A percentile compares a stretch with the other conserved stretches of the same genome.
These are phyloP conservation scores for Drosophila bifasciata DNA, from an alignment of 1,140 invertebrate genomes.

Conservation along the genomic window DNA sequence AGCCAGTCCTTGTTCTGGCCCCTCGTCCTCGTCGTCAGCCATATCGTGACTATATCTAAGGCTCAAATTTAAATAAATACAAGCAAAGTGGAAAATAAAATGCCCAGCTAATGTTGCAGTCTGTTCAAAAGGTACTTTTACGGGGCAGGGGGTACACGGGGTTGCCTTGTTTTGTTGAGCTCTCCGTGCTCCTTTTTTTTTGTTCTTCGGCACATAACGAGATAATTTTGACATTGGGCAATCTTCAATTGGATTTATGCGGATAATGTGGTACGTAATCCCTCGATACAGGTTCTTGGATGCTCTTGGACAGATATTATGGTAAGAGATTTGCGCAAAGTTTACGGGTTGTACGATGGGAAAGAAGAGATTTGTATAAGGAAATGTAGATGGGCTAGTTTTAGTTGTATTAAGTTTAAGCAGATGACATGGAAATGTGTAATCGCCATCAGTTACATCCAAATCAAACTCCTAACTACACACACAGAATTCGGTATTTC, in stretches of 20 bases:
- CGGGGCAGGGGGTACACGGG: neutral
- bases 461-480: neutral
- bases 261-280: conserved; percentile 18
- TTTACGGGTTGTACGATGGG: conserved; percentile 1
- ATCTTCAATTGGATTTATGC: conserved; percentile 46
- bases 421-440: no score
- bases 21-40: conserved; percentile 14
- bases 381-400: neutral
- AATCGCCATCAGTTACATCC: no score
- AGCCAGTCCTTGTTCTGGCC: conserved; percentile 27
- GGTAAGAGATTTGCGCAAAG: neutral
- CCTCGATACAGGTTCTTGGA: neutral
- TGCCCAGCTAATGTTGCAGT: conserved; percentile 41
- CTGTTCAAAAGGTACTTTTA: conserved; percentile 24
- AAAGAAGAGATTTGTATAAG: neutral
- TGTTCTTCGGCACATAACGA: conserved; percentile 21
- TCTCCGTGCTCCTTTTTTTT: neutral
- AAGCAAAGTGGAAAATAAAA: conserved; percentile 77
- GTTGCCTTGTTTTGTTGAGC: no score
- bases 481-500: neutral
- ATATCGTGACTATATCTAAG: conserved; percentile 35
- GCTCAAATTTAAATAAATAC: conserved; percentile 82
- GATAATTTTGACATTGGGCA: conserved; percentile 37
- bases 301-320: neutral
- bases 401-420: neutral